Conservation (phyloP, 2,888 invertebrate species). For the Acanthoscelides obtectus region DNA sequence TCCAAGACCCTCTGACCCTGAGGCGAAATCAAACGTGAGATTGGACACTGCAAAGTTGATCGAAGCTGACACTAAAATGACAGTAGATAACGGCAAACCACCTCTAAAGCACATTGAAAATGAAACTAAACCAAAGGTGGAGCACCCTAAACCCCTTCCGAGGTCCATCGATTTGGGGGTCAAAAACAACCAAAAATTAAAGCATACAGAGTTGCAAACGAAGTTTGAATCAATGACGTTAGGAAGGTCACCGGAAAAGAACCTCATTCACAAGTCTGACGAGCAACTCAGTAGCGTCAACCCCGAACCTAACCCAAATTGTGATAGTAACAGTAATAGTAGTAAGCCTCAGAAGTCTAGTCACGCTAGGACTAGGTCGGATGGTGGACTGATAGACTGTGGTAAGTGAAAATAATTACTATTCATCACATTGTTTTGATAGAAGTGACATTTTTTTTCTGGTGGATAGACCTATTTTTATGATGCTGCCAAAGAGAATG, state of each 20-base stretch:
- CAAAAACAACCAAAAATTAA: slow-evolving; percentile 3
- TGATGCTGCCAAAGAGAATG: no score
- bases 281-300: slow-evolving; percentile 34
- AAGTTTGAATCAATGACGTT: neutral
- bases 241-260: neutral
- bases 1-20: neutral
- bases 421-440: no score
- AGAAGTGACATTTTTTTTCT: no score
- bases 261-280: slow-evolving; percentile 19
- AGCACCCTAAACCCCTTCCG: neutral
- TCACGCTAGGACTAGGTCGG: slow-evolving; percentile 46
- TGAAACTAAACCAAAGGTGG: neutral
- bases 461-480: no score
- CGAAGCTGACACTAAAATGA: neutral
- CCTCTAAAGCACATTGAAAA: neutral
- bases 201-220: neutral
- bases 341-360: slow-evolving; percentile 32
- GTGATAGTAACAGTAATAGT: slow-evolving; percentile 25
- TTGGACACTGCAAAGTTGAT: neutral
- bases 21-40: neutral
- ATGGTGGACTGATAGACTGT: slow-evolving; percentile 45
- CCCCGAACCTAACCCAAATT: slow-evolving; percentile 35
- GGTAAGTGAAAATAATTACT: slow-evolving; percentile 2
- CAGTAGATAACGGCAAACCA: neutral
- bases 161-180: slow-evolving; percentile 10